Percentiles rank a stretch among this genome's conserved stretches.
Evolutionary conservation across 2,797 vertebrate genomes (phyloP).

Genomic region (Anableps anableps): DNA sequence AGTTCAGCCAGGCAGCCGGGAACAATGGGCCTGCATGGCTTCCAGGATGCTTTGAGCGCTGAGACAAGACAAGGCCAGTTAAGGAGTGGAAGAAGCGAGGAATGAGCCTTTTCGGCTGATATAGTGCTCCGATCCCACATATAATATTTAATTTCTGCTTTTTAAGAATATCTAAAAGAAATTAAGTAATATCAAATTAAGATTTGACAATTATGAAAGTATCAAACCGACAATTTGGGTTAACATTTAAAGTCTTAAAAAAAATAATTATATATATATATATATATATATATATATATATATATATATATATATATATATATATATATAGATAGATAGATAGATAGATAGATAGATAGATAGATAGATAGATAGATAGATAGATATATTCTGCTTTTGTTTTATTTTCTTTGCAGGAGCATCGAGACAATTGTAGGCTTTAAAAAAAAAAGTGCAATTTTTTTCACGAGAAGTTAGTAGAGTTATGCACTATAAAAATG

Average conservation of each 20-base stretch:
- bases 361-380: too few species aligned
- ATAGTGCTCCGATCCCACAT: not conserved
- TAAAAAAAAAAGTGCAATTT: too few species aligned
- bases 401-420: not conserved
- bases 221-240: not conserved
- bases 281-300: too few species aligned
- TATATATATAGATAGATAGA: too few species aligned
- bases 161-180: not conserved
- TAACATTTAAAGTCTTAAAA: not conserved
- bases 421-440: not conserved
- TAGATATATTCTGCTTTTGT: too few species aligned
- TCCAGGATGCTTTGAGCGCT: slow-evolving; percentile 68
- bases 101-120: not conserved
- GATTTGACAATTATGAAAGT: not conserved
- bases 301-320: too few species aligned
- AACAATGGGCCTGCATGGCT: slow-evolving; percentile 75
- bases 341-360: too few species aligned
- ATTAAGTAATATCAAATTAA: not conserved
- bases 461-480: too few species aligned
- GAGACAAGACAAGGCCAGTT: slow-evolving; percentile 61
- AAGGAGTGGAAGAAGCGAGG: slow-evolving; percentile 33
- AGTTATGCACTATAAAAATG: not conserved
- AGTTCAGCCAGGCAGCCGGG: slow-evolving; percentile 33
- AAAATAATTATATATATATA: too few species aligned
- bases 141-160: not conserved